Evolutionary conservation across 2,113 vertebrate genomes (phyloP).

Genomic region (Clarias batrachus): DNA sequence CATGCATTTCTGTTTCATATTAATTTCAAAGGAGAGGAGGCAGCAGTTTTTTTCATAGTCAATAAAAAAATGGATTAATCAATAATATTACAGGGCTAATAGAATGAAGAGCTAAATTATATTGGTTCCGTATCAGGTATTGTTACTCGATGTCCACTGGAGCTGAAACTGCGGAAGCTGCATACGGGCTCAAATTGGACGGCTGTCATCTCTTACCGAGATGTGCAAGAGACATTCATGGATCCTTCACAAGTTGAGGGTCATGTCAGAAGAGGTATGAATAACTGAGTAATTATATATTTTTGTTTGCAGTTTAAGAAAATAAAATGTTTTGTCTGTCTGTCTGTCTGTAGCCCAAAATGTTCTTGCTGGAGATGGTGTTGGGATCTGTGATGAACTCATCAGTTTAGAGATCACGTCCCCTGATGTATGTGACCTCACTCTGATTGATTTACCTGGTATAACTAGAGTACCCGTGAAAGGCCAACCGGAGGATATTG

Average conservation of each 20-base stretch:
- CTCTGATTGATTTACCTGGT: constrained; percentile 81
- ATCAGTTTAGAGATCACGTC: constrained; percentile 75
- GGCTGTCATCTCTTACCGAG: constrained; percentile 49
- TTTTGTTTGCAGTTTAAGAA: background rate
- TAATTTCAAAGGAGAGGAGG: background rate
- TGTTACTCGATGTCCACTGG: constrained; percentile 58
- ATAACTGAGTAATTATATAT: background rate
- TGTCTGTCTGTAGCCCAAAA: constrained; percentile 69
- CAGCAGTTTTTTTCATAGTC: background rate
- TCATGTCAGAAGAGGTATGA: constrained; percentile 49
- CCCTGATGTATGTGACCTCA: constrained; percentile 75
- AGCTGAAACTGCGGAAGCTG: constrained; percentile 54
- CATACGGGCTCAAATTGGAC: constrained; percentile 33
- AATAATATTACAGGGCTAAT: background rate
- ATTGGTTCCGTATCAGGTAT: constrained; percentile 47
- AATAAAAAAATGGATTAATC: background rate
- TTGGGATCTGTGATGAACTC: constrained; percentile 70
- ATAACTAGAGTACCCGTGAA: constrained; percentile 77
- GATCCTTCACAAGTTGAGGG: constrained; percentile 49
- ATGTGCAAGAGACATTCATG: constrained; percentile 45
- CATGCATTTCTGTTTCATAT: background rate
- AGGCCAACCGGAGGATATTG: constrained; percentile 76
- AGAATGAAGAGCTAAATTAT: background rate
- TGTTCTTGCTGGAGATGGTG: constrained; percentile 62
- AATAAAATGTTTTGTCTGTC: background rate